phyloP scores from a whole-genome alignment of 2,888 invertebrate genomes.

The Unio pictorum region DNA sequence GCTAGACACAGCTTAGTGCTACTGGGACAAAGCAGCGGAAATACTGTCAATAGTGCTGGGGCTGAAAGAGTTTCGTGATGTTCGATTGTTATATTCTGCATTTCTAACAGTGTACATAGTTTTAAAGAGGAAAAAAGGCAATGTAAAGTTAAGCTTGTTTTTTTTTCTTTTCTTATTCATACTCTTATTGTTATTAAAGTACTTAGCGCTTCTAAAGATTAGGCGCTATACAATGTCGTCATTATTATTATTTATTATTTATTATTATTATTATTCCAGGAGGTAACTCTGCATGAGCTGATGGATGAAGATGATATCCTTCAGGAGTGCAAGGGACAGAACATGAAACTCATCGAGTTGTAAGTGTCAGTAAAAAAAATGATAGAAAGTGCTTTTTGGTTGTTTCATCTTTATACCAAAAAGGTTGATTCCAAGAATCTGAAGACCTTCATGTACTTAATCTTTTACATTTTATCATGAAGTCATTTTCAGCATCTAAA shows the following conservation, averaged over 20 bases:
- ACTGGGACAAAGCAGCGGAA: no score
- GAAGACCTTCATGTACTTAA: no score
- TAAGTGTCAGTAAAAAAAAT: conserved; percentile 76
- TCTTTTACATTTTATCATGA: no score
- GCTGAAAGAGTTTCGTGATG: no score
- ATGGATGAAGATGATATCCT: conserved; percentile 96
- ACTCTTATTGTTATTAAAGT: not conserved
- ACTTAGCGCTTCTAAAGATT: no score
- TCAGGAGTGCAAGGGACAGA: conserved; percentile 94
- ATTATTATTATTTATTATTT: no score
- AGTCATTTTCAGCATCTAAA: no score
- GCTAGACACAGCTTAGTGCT: no score
- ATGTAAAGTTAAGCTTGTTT: not conserved
- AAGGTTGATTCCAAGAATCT: no score
- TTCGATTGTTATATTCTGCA: not conserved
- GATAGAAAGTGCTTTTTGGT: not conserved
- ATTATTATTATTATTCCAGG: conserved; percentile 75
- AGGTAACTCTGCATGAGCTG: conserved; percentile 90
- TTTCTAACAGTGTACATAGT: not conserved
- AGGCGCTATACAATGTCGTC: no score
- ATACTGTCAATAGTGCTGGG: no score
- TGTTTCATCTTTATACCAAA: no score
- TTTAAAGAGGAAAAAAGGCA: not conserved
- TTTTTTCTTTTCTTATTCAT: not conserved
- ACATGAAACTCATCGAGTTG: conserved; percentile 92